A percentile compares a stretch with the other conserved stretches of the same genome.
Evolutionary conservation across 37 sponge, comb jelly and placozoan genomes (phyloP).

Genomic region (Axinella damicornis): DNA sequence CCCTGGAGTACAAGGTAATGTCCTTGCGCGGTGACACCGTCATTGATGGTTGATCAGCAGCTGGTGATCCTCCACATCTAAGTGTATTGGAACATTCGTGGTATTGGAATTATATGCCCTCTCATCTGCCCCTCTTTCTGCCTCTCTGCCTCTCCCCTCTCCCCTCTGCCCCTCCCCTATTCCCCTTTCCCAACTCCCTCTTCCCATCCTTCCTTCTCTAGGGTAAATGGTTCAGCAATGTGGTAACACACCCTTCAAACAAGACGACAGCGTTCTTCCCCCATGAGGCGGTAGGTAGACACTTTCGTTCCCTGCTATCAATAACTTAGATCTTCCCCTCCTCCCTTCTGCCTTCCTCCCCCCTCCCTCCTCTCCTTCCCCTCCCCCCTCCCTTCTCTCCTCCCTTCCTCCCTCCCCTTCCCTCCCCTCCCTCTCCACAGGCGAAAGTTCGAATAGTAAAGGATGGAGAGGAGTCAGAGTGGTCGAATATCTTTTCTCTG

Average conservation of each 20-base stretch:
- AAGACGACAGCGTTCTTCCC: conserved; percentile 38
- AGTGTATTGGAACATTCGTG: too few relatives aligned
- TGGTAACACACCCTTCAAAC: conserved; percentile 32
- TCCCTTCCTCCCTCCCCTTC: conserved; percentile 29
- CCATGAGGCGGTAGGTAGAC: conserved; percentile 29
- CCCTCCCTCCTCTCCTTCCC: conserved; percentile 16
- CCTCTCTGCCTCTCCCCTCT: not conserved
- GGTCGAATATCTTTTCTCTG: conserved; percentile 82
- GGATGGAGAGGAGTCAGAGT: conserved; percentile 30
- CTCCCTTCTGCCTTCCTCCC: not conserved
- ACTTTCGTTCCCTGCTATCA: not conserved
- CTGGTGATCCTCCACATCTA: too few relatives aligned
- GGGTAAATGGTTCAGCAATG: not conserved
- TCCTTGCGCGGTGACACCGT: too few relatives aligned
- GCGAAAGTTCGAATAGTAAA: too few relatives aligned
- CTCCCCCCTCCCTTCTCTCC: conserved; percentile 14
- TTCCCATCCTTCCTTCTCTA: too few relatives aligned
- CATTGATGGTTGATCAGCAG: too few relatives aligned
- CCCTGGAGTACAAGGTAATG: conserved; percentile 72
- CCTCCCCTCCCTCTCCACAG: conserved; percentile 23
- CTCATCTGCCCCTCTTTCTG: not conserved
- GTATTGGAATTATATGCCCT: too few relatives aligned
- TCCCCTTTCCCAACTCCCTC: not conserved
- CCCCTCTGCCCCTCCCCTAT: not conserved
- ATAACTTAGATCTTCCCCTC: not conserved